phyloP scores from a whole-genome alignment of 2,888 invertebrate genomes.

The Oligia fasciuncula region DNA sequence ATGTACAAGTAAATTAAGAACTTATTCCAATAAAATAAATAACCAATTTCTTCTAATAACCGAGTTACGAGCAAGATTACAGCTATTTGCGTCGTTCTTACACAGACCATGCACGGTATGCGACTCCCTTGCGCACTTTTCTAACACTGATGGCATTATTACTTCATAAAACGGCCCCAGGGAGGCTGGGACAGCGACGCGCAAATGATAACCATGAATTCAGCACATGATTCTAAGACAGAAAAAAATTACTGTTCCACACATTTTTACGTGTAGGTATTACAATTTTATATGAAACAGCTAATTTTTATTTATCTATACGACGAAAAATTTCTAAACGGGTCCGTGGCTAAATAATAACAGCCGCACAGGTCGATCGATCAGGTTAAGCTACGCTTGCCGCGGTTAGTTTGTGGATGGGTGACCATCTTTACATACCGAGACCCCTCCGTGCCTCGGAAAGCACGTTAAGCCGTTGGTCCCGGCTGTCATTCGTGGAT shows the following conservation, averaged over 20 bases:
- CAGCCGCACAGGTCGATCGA: too few relatives aligned
- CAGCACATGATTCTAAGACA: background rate
- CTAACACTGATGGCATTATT: background rate
- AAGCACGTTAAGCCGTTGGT: too few relatives aligned
- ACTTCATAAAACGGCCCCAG: too few relatives aligned
- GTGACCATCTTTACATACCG: too few relatives aligned
- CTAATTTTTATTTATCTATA: background rate
- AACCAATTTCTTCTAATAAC: conserved; percentile 85
- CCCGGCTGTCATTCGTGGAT: too few relatives aligned
- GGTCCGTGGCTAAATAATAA: too few relatives aligned
- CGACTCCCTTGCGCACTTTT: conserved; percentile 29
- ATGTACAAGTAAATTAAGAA: conserved; percentile 80
- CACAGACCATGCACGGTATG: conserved; percentile 25
- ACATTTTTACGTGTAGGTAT: background rate
- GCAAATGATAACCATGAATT: background rate
- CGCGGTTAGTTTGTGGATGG: too few relatives aligned
- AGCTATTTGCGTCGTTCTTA: conserved; percentile 66
- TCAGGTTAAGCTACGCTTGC: too few relatives aligned
- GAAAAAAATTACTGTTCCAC: background rate
- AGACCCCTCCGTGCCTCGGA: too few relatives aligned
- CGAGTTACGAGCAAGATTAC: conserved; percentile 75
- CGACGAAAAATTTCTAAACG: background rate
- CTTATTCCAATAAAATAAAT: conserved; percentile 82
- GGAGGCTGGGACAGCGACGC: background rate
- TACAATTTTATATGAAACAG: background rate